Base-by-base conservation (phyloP, 2,888 invertebrate genomes). In the Mimas tiliae region DNA sequence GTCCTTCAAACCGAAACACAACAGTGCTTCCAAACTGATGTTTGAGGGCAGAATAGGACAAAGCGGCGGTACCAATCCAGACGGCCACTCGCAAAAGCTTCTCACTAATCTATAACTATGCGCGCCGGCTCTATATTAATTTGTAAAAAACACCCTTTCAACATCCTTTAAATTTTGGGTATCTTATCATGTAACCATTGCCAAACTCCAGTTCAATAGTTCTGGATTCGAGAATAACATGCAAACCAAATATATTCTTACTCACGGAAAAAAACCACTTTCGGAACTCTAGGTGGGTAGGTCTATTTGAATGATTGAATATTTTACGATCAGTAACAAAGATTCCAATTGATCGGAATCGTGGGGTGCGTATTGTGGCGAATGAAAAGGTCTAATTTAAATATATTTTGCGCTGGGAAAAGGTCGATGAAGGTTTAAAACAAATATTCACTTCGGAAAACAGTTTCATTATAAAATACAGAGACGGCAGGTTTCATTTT, bases 321-420 rank as follows among this genome's bases (percentile, higher is more conserved):
- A 67, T 70, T 67, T 52, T 12, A 62, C 48, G 38, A 68, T 68
- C 63, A 69, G 71, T 65, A 51, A 69, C 65, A 73, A 70, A 70
- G 62, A 66, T 69, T 64, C 48, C 67, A 71, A 71, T 71, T 72
- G 74, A 77, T 73, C 68, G 67, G 64, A 68, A 72, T 50, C 66
- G 62, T 66, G 50, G 68, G 58, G 65, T 63, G 67, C 53, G 64
- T 58, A 68, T 70, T 67, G 67, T 65, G 70, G 67, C 65, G 69
- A 75, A 75, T 74, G 70, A 73, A 73, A 75, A 71, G 67, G 68
- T 70, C 66, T 70, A 70, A 76, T 76, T 77, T 68, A 65, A 73
- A 74, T 66, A 63, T 69, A 71, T 72, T 70, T 70, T 58, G 62
- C 55, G 14, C 66, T 67, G 67, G 42, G 58, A 19, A 12, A 42